Conservation (phyloP, 1,140 invertebrate species). For the Atta cephalotes region DNA sequence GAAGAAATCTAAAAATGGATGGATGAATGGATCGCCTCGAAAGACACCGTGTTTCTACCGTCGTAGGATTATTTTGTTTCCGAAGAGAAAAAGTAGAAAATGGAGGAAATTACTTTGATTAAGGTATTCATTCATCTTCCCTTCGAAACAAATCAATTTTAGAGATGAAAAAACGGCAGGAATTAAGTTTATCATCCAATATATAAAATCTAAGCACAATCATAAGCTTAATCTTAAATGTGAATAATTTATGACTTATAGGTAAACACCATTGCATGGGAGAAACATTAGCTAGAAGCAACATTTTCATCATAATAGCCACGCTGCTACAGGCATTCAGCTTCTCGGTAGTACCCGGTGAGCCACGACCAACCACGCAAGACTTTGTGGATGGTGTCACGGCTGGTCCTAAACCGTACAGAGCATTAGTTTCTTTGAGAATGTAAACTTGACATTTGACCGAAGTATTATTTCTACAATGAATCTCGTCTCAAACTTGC, state of each 20-base stretch:
- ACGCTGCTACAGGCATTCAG: constrained; percentile 92
- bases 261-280: constrained; percentile 95
- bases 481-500: background rate
- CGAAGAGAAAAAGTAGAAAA: too few relatives aligned
- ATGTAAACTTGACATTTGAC: constrained; percentile 65
- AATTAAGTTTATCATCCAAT: too few relatives aligned
- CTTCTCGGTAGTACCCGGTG: constrained; percentile 88
- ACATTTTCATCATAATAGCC: constrained; percentile 94
- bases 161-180: too few relatives aligned
- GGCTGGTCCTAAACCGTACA: constrained; percentile 90
- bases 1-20: too few relatives aligned
- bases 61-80: too few relatives aligned
- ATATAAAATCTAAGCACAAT: background rate
- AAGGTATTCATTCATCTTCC: too few relatives aligned
- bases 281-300: constrained; percentile 93
- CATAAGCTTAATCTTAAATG: background rate
- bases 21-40: too few relatives aligned
- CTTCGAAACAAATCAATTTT: too few relatives aligned
- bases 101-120: too few relatives aligned
- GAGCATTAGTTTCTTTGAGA: constrained; percentile 88
- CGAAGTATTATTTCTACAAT: background rate
- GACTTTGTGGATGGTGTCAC: constrained; percentile 91
- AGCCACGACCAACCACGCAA: constrained; percentile 87
- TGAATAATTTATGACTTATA: constrained; percentile 74
- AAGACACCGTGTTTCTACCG: too few relatives aligned